These are phyloP conservation scores for Drosophila kanapiae DNA, from an alignment of 1,140 invertebrate genomes.

Conservation along the genomic window DNA sequence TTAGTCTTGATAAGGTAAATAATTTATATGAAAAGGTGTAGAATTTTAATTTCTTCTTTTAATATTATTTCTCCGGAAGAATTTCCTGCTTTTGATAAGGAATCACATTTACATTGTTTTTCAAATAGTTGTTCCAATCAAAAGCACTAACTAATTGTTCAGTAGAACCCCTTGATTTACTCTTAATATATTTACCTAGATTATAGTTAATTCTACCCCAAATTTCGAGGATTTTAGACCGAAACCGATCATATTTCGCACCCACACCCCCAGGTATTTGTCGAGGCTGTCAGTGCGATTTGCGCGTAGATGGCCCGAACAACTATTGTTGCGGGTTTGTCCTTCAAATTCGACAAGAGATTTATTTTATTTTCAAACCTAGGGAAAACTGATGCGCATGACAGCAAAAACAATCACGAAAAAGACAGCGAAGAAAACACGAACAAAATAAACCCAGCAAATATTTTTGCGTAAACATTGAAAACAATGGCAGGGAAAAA, in stretches of 20 bases:
- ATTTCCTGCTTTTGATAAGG: neutral
- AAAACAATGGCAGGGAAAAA: conserved; percentile 67
- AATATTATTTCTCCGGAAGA: neutral
- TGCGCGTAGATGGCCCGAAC: conserved; percentile 45
- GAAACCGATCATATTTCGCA: conserved; percentile 57
- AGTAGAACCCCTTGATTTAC: neutral
- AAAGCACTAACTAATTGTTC: neutral
- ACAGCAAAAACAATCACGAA: conserved; percentile 58
- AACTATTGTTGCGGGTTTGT: conserved; percentile 67
- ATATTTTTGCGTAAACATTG: conserved; percentile 78
- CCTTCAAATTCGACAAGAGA: conserved; percentile 66
- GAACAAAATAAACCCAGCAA: conserved; percentile 35
- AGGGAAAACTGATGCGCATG: conserved; percentile 65
- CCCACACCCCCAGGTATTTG: conserved; percentile 62
- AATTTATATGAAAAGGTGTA: neutral
- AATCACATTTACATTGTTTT: neutral
- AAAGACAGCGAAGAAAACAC: conserved; percentile 29
- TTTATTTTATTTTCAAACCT: conserved; percentile 55
- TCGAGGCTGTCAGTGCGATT: conserved; percentile 29
- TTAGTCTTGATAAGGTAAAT: neutral
- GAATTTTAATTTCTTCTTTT: neutral
- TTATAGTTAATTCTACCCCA: neutral
- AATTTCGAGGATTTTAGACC: neutral
- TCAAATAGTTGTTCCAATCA: neutral
- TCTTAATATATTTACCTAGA: neutral